A percentile compares a stretch with the other conserved stretches of the same genome.
These are phyloP conservation scores for Alviniconcha strummeri DNA, from an alignment of 2,888 invertebrate genomes.

Conservation along the genomic window DNA sequence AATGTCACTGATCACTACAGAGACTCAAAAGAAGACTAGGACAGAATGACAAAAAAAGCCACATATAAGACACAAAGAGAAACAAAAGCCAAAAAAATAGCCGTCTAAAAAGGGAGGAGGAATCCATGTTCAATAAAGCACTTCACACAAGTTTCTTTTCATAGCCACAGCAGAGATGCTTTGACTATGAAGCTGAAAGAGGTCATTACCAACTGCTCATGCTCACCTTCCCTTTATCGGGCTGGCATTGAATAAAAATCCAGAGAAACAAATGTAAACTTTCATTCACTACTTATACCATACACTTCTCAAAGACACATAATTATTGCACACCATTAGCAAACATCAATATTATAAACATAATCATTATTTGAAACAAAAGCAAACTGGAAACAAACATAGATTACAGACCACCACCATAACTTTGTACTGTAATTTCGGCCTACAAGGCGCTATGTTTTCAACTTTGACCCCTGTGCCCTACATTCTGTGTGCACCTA, in stretches of 20 bases:
- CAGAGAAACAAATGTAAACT: not conserved
- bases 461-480: too few relatives aligned
- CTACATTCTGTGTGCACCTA: too few relatives aligned
- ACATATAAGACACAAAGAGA: not conserved
- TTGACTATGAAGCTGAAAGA: not conserved
- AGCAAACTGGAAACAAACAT: not conserved
- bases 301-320: too few relatives aligned
- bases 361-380: not conserved
- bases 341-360: not conserved
- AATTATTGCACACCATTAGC: too few relatives aligned
- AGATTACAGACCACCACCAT: too few relatives aligned
- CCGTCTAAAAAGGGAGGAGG: not conserved
- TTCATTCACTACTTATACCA: too few relatives aligned
- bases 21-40: not conserved
- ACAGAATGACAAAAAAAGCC: not conserved
- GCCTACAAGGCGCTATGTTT: too few relatives aligned
- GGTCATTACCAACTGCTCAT: not conserved
- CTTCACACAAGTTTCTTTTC: not conserved
- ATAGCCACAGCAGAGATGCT: not conserved
- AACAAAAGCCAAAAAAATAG: not conserved
- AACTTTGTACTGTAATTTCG: too few relatives aligned
- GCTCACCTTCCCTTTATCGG: constrained; percentile 28
- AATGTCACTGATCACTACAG: not conserved
- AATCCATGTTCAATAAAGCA: not conserved
- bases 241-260: constrained; percentile 10